phyloP scores from a whole-genome alignment of 2,113 vertebrate species.

The Daubentonia madagascariensis region DNA sequence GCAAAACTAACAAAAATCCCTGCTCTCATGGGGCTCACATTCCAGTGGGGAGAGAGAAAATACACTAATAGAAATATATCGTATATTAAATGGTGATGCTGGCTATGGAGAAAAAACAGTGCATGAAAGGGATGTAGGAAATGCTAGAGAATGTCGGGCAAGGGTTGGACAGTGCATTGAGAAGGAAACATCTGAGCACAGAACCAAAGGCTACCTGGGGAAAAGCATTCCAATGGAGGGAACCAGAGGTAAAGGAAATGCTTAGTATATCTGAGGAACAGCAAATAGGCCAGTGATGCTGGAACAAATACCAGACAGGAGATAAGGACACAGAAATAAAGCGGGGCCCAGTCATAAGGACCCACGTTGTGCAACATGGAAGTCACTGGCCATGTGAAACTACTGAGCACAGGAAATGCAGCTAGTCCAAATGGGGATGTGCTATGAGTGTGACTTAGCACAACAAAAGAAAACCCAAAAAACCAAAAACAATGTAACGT shows the following conservation, averaged over 20 bases:
- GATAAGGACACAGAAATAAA: not conserved
- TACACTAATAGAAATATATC: not conserved
- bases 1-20: not conserved
- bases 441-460: not conserved
- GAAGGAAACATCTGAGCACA: not conserved
- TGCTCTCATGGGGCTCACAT: not conserved
- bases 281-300: not conserved
- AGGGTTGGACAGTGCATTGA: rapidly evolving
- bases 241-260: not conserved
- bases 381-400: not conserved
- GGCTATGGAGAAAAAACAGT: not conserved
- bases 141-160: not conserved
- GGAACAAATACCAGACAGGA: not conserved
- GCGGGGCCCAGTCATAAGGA: rapidly evolving
- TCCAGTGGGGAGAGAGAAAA: not conserved
- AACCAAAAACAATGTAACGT: not conserved
- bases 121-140: not conserved
- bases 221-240: not conserved
- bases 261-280: not conserved
- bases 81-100: not conserved
- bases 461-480: no score
- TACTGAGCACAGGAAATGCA: rapidly evolving
- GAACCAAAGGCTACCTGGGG: not conserved
- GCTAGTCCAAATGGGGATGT: not conserved
- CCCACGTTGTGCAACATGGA: rapidly evolving